A percentile compares a stretch with the other conserved stretches of the same genome.
Evolutionary conservation across 2,888 invertebrate genomes (phyloP).

Genomic region (Deilephila porcellus): DNA sequence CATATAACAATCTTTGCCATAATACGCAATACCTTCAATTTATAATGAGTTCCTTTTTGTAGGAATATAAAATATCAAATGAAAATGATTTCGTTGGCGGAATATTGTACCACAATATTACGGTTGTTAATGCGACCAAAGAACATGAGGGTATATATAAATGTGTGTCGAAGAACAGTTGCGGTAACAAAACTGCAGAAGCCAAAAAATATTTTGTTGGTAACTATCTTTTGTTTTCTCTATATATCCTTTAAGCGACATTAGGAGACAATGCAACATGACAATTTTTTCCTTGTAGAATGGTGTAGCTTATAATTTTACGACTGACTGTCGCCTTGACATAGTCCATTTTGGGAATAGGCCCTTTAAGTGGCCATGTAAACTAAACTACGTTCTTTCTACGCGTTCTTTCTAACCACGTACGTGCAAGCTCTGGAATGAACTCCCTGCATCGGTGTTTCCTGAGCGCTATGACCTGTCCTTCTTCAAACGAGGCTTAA

Average conservation of each 20-base stretch:
- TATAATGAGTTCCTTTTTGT: slow-evolving; percentile 1
- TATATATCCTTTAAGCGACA: background rate
- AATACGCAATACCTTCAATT: background rate
- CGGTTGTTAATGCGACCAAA: slow-evolving; percentile 58
- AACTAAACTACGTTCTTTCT: no score
- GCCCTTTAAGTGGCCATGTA: no score
- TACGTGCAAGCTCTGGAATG: no score
- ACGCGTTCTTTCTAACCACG: no score
- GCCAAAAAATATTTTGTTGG: slow-evolving; percentile 53
- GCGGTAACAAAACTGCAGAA: slow-evolving; percentile 34
- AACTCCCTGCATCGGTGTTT: no score
- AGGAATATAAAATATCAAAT: slow-evolving; percentile 14
- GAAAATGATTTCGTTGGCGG: slow-evolving; percentile 37
- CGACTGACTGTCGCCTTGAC: no score
- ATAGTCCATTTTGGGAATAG: no score
- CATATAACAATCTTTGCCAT: no score
- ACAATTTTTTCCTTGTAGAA: no score
- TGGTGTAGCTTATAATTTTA: no score
- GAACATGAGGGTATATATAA: slow-evolving; percentile 60
- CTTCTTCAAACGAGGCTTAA: no score
- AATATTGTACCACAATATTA: slow-evolving; percentile 58
- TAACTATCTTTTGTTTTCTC: slow-evolving; percentile 38
- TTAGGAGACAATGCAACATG: background rate
- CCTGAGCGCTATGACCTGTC: no score
- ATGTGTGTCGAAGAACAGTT: slow-evolving; percentile 57